Evolutionary conservation across 2,113 vertebrate species (phyloP), one percentile per base, ranked within the genome.

Genomic region (Cariama cristata): DNA sequence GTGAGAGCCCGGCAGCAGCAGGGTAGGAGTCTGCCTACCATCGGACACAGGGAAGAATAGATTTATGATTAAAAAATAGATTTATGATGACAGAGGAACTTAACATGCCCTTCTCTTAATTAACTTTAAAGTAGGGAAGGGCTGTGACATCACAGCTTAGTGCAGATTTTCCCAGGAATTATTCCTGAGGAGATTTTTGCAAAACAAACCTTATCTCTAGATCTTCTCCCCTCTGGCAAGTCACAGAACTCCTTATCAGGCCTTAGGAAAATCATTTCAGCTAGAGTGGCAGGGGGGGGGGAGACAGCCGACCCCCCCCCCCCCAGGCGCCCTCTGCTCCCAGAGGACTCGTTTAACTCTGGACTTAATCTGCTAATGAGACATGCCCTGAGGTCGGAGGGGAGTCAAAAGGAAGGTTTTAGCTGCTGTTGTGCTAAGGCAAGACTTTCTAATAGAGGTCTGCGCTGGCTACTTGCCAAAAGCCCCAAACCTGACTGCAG

Each of bases 321-420:
- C n/a, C n/a, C n/a, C n/a, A n/a, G n/a, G n/a, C n/a, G n/a, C n/a
- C n/a, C n/a, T n/a, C n/a, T n/a, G 2, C 85, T 94, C 96, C 93
- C 85, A 17, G 79, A 58, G 91, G 96, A 85, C 74, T 90, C 63
- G 2, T 90, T 95, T 94, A 76, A 95, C 84, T 96, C 74, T 7
- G 91, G 89, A 26, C 69, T 94, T 94, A 85, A 96, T 94, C 94
- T 91, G 89, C 91, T 97, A 97, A 95, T 85, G 93, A 97, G 96
- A 74, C 94, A 18, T 90, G 93, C 81, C 80, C 93, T 1, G 49
- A 26, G 95, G 91, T 85, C 42, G 11, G 86, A 82, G 90, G 81
- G 85, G 56, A 96, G 44, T 13, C 81, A 62, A 26, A 71, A 52
- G 76, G 69, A 69, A 93, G 64, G 64, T 5, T 30, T 79, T 38